These are phyloP conservation scores for Scaptomyza parva DNA, from an alignment of 2,888 invertebrate genomes.

Conservation along the genomic window DNA sequence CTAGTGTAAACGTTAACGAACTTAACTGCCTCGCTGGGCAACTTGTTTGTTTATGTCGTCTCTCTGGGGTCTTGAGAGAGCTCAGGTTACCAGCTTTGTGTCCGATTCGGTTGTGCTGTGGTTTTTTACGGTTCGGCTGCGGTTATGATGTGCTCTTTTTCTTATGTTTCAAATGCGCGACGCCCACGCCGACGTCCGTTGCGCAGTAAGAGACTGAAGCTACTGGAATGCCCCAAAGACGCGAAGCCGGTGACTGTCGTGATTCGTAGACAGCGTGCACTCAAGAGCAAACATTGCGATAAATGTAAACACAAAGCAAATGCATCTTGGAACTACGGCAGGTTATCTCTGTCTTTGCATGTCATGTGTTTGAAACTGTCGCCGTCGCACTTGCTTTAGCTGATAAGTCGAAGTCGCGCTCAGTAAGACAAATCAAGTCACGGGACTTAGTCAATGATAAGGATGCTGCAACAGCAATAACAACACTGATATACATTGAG, in stretches of 20 bases:
- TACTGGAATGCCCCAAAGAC: slow-evolving; percentile 42
- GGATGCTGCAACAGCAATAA: slow-evolving; percentile 25
- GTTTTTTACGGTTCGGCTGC: slow-evolving; percentile 41
- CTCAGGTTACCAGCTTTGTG: slow-evolving; percentile 54
- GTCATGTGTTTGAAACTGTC: slow-evolving; percentile 46
- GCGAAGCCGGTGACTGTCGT: slow-evolving; percentile 18
- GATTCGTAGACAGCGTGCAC: slow-evolving; percentile 20
- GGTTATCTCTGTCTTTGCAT: slow-evolving; percentile 58
- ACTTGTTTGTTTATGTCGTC: slow-evolving; percentile 26
- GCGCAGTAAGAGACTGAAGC: slow-evolving; percentile 39
- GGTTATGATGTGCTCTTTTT: slow-evolving; percentile 35
- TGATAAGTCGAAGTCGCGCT: slow-evolving; percentile 66
- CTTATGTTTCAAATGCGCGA: slow-evolving; percentile 15
- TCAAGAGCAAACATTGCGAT: slow-evolving; percentile 67
- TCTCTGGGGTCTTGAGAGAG: slow-evolving; percentile 17
- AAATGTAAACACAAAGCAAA: slow-evolving; percentile 51
- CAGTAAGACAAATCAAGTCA: slow-evolving; percentile 60
- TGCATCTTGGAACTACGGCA: slow-evolving; percentile 42
- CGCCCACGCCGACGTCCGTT: slow-evolving; percentile 50
- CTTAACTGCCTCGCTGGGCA: slow-evolving; percentile 17
- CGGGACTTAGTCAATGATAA: slow-evolving; percentile 58
- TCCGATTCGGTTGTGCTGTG: slow-evolving; percentile 40
- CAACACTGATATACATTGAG: neutral
- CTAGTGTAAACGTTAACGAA: slow-evolving; percentile 24
- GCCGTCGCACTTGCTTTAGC: slow-evolving; percentile 3